Conservation (phyloP, 1,140 invertebrate genomes). For the Neotoxoptera formosana region DNA sequence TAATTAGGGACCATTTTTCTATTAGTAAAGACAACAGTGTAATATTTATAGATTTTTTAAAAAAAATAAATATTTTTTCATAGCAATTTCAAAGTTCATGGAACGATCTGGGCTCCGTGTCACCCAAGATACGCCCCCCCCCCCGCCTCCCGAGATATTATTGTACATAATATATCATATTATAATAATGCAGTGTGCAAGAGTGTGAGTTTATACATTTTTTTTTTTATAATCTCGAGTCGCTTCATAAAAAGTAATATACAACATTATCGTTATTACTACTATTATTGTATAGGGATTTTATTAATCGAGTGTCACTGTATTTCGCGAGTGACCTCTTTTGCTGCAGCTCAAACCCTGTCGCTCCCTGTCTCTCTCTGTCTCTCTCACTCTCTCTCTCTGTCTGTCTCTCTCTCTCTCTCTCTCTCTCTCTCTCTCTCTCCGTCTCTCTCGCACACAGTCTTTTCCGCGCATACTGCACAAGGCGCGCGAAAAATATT, state of each 20-base stretch:
- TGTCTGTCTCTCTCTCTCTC: too few relatives aligned
- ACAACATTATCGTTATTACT: background rate
- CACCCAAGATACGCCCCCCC: background rate
- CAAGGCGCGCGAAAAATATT: background rate
- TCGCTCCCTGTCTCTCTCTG: background rate
- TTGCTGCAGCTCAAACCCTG: background rate
- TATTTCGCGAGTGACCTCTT: background rate
- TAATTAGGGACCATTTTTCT: background rate
- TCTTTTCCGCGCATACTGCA: background rate
- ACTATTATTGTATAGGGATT: background rate
- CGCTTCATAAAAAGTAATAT: background rate
- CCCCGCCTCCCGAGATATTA: background rate
- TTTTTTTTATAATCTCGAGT: background rate
- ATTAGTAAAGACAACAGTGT: background rate
- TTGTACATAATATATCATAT: background rate
- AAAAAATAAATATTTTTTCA: background rate
- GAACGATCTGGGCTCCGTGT: background rate
- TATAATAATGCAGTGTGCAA: background rate
- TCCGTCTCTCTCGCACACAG: too few relatives aligned
- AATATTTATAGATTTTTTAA: background rate
- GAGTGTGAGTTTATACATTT: background rate
- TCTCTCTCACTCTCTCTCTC: too few relatives aligned
- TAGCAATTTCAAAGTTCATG: background rate
- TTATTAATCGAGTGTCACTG: conserved; percentile 31
- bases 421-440: too few relatives aligned